These are phyloP conservation scores for Ypsolopha scabrella DNA, from an alignment of 2,888 invertebrate genomes.

Conservation along the genomic window DNA sequence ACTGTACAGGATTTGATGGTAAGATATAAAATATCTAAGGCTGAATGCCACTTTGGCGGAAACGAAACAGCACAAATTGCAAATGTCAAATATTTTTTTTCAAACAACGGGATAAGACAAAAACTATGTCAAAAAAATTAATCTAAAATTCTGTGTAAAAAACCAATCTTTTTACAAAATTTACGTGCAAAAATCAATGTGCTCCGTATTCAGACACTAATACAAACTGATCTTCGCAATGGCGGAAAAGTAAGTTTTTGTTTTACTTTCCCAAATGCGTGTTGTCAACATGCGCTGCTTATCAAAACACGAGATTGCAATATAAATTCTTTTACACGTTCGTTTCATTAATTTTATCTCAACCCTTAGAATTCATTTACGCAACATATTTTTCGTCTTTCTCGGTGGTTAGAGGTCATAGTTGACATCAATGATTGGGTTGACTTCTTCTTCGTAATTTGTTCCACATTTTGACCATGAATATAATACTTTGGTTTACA, in stretches of 20 bases:
- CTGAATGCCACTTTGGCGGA: no score
- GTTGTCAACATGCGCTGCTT: slow-evolving; percentile 30
- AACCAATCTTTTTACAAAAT: slow-evolving; percentile 35
- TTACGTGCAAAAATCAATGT: slow-evolving; percentile 48
- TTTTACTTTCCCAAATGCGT: slow-evolving; percentile 16
- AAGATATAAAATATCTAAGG: no score
- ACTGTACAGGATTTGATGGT: no score
- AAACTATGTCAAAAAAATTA: slow-evolving; percentile 58
- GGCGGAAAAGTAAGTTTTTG: slow-evolving; percentile 57
- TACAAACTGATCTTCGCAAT: slow-evolving; percentile 31
- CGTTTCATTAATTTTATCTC: neutral
- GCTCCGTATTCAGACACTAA: slow-evolving; percentile 25
- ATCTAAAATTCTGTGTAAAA: slow-evolving; percentile 60
- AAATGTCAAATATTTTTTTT: slow-evolving; percentile 33
- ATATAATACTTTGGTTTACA: no score
- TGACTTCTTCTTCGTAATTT: neutral
- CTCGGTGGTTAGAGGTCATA: neutral
- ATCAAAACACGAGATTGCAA: slow-evolving; percentile 29
- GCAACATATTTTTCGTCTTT: neutral
- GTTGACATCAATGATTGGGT: neutral
- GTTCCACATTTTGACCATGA: neutral
- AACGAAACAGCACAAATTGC: slow-evolving; percentile 21
- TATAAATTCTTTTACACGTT: neutral
- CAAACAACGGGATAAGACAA: slow-evolving; percentile 33
- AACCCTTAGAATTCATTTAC: neutral